Conservation (phyloP, 2,888 invertebrate species). For the Steinernema carpocapsae region DNA sequence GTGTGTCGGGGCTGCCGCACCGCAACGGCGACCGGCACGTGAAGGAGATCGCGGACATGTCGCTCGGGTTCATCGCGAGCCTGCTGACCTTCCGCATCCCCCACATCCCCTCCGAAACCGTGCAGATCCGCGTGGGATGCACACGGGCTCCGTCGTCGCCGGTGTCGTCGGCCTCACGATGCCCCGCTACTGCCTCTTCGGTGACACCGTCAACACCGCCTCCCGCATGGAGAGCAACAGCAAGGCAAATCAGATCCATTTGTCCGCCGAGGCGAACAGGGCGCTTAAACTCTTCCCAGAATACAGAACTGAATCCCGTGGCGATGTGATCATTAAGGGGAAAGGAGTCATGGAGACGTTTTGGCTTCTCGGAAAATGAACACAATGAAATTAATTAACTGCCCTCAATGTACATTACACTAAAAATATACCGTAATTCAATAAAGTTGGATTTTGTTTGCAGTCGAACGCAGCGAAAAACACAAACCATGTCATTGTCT, state of each 20-base stretch:
- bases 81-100: slow-evolving; percentile 52
- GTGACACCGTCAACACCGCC: slow-evolving; percentile 46
- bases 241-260: slow-evolving; percentile 38
- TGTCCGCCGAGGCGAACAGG: slow-evolving; percentile 39
- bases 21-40: slow-evolving; percentile 2
- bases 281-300: slow-evolving; percentile 34
- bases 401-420: no score
- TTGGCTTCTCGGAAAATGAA: slow-evolving; percentile 38
- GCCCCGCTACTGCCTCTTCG: slow-evolving; percentile 49
- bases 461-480: no score
- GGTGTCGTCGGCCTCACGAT: slow-evolving; percentile 45
- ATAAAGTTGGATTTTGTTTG: no score
- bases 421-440: no score
- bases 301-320: slow-evolving; percentile 55
- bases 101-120: no score
- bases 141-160: slow-evolving; percentile 42
- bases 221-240: slow-evolving; percentile 40
- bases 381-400: no score
- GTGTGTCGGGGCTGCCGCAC: slow-evolving; percentile 19
- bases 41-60: slow-evolving; percentile 58
- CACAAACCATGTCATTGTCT: no score
- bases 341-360: slow-evolving; percentile 40
- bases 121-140: no score
- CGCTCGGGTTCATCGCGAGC: slow-evolving; percentile 49
- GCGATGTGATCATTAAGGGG: slow-evolving; percentile 59